phyloP scores from a whole-genome alignment of 2,888 invertebrate genomes.

The Dolomedes plantarius region DNA sequence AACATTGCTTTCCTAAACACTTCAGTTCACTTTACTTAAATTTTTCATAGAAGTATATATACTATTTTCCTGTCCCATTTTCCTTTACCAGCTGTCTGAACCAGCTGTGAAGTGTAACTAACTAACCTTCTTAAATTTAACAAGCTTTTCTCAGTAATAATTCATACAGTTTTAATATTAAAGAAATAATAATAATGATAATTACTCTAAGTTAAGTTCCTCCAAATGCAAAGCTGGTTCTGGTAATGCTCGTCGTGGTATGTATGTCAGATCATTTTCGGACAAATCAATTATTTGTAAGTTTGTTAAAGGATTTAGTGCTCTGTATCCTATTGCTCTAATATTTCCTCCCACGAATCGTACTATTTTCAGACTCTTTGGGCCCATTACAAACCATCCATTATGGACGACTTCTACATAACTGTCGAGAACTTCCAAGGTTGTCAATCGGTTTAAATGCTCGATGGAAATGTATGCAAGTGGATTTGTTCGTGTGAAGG shows the following conservation, averaged over 20 bases:
- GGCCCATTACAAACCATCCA: conserved; percentile 37
- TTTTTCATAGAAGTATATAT: no score
- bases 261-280: conserved; percentile 25
- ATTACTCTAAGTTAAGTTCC: conserved; percentile 51
- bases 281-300: conserved; percentile 45
- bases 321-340: conserved; percentile 31
- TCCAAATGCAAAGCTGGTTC: conserved; percentile 11
- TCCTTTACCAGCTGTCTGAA: no score
- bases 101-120: no score
- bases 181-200: no score
- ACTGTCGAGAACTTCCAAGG: conserved; percentile 24
- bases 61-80: no score
- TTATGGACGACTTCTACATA: conserved; percentile 31
- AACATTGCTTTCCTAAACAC: no score
- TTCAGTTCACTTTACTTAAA: no score
- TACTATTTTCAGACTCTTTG: not conserved
- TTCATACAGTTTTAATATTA: no score
- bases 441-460: conserved; percentile 16
- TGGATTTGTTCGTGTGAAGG: conserved; percentile 14
- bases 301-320: conserved; percentile 29
- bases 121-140: no score
- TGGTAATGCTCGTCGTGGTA: conserved; percentile 22
- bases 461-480: conserved; percentile 37
- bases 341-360: conserved; percentile 37
- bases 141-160: no score